Conservation (phyloP, 2,888 invertebrate genomes). For the Drosophila limbata region DNA sequence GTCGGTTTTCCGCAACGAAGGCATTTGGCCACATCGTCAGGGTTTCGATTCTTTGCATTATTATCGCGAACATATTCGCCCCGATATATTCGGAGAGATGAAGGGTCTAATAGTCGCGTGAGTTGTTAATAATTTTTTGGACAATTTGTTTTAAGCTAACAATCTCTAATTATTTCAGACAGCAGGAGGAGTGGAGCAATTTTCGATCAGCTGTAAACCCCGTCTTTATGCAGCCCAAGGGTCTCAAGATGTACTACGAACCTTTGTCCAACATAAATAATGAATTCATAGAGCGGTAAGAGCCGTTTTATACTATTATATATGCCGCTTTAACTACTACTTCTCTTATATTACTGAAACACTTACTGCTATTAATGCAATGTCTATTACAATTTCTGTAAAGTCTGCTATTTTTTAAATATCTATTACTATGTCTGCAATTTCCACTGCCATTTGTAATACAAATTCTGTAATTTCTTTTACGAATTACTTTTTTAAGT, state of each 20-base stretch:
- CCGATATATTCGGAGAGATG: conserved; percentile 51
- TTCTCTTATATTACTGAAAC: too few relatives aligned
- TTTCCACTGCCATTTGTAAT: too few relatives aligned
- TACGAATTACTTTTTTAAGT: too few relatives aligned
- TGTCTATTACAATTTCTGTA: not conserved
- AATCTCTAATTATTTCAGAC: conserved; percentile 79
- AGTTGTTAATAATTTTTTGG: conserved; percentile 2
- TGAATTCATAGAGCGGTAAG: conserved; percentile 83
- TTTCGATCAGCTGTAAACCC: conserved; percentile 87
- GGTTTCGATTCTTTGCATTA: conserved; percentile 83
- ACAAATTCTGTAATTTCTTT: too few relatives aligned
- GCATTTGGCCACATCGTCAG: conserved; percentile 85
- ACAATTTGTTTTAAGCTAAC: not conserved
- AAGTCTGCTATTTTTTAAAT: not conserved
- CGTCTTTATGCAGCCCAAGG: conserved; percentile 88
- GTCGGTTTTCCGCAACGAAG: conserved; percentile 85
- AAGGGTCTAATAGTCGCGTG: conserved; percentile 55
- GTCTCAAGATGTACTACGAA: conserved; percentile 86
- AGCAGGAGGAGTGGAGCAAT: conserved; percentile 87
- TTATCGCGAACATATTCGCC: conserved; percentile 63
- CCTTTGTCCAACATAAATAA: conserved; percentile 83
- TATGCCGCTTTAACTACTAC: too few relatives aligned
- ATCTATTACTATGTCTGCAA: accelerated
- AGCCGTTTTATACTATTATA: not conserved
- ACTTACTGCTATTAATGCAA: too few relatives aligned